These are phyloP conservation scores for Pantherophis vulpinus DNA, from an alignment of 2,797 vertebrate species.

Conservation along the genomic window DNA sequence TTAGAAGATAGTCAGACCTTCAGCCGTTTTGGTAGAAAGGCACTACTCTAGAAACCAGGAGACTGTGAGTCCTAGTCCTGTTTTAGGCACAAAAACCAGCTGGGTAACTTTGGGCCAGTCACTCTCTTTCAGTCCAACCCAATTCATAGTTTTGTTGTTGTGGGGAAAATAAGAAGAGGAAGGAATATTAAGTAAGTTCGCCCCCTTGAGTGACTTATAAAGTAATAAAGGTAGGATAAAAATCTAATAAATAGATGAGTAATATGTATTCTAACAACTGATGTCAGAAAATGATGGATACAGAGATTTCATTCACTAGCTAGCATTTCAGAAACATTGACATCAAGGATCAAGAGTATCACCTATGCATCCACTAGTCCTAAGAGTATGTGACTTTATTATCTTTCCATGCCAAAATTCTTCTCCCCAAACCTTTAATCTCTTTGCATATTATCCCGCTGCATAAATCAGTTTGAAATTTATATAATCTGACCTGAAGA, in stretches of 20 bases:
- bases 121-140: not conserved
- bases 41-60: not conserved
- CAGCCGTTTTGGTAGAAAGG: not conserved
- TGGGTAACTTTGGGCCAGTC: not conserved
- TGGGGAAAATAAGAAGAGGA: not conserved
- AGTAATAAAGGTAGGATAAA: not conserved
- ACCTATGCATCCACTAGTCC: not conserved
- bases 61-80: not conserved
- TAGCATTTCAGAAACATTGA: not conserved
- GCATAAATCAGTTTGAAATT: not conserved
- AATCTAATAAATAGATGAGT: not conserved
- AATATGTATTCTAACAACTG: not conserved
- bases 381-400: not conserved
- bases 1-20: not conserved
- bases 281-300: not conserved
- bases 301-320: not conserved
- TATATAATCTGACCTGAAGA: not conserved
- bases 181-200: not conserved
- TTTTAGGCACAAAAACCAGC: not conserved
- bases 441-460: not conserved
- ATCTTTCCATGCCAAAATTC: not conserved
- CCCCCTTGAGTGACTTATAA: not conserved
- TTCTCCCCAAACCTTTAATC: not conserved
- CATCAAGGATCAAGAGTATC: not conserved
- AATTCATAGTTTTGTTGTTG: not conserved